A percentile compares a stretch with the other conserved stretches of the same genome.
Conservation (phyloP, 2,113 vertebrate species). For the Acinonyx jubatus region DNA sequence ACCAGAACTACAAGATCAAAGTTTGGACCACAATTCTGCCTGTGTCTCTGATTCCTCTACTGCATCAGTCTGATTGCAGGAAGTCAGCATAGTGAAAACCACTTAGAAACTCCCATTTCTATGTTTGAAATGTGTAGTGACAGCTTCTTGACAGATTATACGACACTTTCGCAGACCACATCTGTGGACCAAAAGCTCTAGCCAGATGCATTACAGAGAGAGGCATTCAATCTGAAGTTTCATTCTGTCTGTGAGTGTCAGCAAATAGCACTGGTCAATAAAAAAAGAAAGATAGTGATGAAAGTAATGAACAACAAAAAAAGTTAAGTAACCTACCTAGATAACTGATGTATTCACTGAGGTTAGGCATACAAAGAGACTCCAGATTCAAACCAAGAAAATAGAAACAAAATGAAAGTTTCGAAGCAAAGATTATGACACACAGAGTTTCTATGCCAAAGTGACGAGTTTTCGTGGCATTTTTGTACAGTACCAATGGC, state of each 20-base stretch:
- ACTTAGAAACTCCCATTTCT: neutral
- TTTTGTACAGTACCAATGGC: neutral
- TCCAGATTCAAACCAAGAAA: neutral
- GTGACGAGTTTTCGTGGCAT: neutral
- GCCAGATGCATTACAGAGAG: neutral
- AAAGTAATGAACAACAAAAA: neutral
- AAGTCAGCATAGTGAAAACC: neutral
- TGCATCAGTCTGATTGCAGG: neutral
- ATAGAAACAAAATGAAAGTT: neutral
- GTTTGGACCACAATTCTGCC: neutral
- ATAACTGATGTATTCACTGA: neutral
- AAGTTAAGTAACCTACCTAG: neutral
- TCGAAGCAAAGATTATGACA: neutral
- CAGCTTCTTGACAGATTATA: neutral
- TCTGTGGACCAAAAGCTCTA: neutral
- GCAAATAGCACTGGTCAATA: neutral
- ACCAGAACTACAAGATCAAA: neutral
- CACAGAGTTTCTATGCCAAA: neutral
- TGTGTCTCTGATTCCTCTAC: neutral
- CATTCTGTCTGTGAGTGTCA: neutral
- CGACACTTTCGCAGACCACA: neutral
- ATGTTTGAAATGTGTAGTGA: neutral
- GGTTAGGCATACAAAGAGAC: neutral
- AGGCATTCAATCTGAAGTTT: neutral
- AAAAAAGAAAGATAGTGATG: neutral